Evolutionary conservation across 1,140 invertebrate genomes (phyloP), one percentile per base, ranked within the genome.

Genomic region (Chlorops oryzae): DNA sequence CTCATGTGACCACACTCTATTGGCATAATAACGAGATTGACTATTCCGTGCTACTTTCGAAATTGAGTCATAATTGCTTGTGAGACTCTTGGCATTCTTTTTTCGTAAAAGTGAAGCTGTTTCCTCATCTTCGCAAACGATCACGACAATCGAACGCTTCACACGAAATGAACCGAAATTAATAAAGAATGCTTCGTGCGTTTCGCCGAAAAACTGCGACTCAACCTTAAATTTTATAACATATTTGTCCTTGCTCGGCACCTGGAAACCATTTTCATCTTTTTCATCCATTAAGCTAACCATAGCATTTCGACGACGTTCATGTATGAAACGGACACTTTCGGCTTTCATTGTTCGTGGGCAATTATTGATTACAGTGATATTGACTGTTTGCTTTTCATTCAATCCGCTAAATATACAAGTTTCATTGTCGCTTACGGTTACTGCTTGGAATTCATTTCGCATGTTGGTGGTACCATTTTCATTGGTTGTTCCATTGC

Each of bases 101-200:
- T n/a, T n/a, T n/a, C n/a, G n/a, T n/a, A n/a, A n/a, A n/a, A n/a
- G n/a, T n/a, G n/a, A n/a, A n/a, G 51, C 51, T 18, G 43, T 34
- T 2, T 12, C 41, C 9, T 53, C 46, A 46, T 51, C 53, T 28
- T 58, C 46, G 50, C 62, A 62, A 10, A 82, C 76, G 13, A 62
- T 69, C 15, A 82, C 3, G 1, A 22, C 24, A 24, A 55, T 48
- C 7, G 20, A 37, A 13, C 53, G 53, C 0, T 28, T 53, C 1
- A 69, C 47, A 12, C 57, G 59, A 79, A 85, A 49, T 58, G 55
- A 53, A 73, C 72, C 61, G 82, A 88, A 56, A 58, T 62, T 46
- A 80, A 81, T 24, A 0, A 79, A 59, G 37, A 82, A 73, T 5
- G 78, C 52, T 68, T 86, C 84, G 23, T 75, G 73, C 1, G 77